Evolutionary conservation across 2,113 vertebrate genomes (phyloP), one percentile per base, ranked within the genome.

Genomic region (Prolemur simus): DNA sequence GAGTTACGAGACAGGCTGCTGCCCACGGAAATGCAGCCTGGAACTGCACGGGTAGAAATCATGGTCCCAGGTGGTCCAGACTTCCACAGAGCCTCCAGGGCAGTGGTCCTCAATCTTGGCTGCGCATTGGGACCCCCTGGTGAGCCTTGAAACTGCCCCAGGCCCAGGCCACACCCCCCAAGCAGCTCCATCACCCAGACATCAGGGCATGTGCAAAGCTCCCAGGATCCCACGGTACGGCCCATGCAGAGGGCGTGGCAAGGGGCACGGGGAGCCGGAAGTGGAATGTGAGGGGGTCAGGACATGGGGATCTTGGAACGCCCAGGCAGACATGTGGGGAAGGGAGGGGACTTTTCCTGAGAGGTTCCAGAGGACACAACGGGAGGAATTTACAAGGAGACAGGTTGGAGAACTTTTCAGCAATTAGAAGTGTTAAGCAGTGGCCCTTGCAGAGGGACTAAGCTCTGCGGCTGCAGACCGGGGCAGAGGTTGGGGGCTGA

Each of bases 191-290:
- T 8, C 54, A 56, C 54, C 54, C 54, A 21, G 54, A 21, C 20
- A 1, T 4, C 27, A 10, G 25, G 10, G 34, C 37, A 0, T 13
- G 14, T 6, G 9, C 2, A 18, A 42, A 74, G 42, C n/a, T n/a
- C 56, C 58, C 8, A 10, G 9, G 84, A 25, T 39, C 12, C 45
- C 42, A 1, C 15, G 1, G 0, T 45, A 37, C 25, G 18, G 32
- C 14, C 56, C 13, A 17, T 4, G n/a, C 71, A 37, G 34, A 25
- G 56, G 25, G 25, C 49, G 37, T 11, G 37, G 21, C 47, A 45
- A 42, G 42, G 64, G 56, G 12, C 32, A 9, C 0, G 5, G 23
- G 29, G 80, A 42, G 0, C 58, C 81, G 5, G 39, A 49, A 39
- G 42, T 39, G 63, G 25, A 17, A 10, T 4, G 58, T 47, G 69